Percentiles rank a stretch among this genome's conserved stretches.
phyloP scores from a whole-genome alignment of 1,140 invertebrate genomes.

The Zaprionus vittiger region DNA sequence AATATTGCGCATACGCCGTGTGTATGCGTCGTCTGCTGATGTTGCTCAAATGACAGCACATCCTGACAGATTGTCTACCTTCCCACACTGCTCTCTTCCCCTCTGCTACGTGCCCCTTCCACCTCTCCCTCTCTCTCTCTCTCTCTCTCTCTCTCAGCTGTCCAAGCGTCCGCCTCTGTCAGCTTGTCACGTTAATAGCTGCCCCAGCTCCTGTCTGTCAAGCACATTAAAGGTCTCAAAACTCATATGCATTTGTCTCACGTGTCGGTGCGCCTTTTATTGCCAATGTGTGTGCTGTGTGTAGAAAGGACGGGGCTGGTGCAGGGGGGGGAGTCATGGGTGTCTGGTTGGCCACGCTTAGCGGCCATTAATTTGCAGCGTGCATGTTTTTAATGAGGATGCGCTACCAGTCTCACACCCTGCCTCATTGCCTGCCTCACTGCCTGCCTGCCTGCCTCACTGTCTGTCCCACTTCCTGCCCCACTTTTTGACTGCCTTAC shows the following conservation, averaged over 20 bases:
- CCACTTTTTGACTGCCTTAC: background rate
- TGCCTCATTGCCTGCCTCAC: slow-evolving; percentile 42
- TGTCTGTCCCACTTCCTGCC: background rate
- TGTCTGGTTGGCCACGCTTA: slow-evolving; percentile 55
- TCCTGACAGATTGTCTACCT: slow-evolving; percentile 6
- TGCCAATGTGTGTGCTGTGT: slow-evolving; percentile 59
- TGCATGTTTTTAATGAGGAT: slow-evolving; percentile 79
- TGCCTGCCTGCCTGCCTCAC: background rate
- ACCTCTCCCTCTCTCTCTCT: no score
- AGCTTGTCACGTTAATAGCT: slow-evolving; percentile 63
- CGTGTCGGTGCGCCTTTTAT: slow-evolving; percentile 69
- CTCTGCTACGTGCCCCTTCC: no score
- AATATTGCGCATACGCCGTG: slow-evolving; percentile 44
- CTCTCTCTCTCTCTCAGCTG: background rate
- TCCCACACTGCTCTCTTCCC: background rate
- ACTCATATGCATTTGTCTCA: slow-evolving; percentile 79
- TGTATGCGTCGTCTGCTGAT: slow-evolving; percentile 3
- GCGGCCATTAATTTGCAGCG: slow-evolving; percentile 74
- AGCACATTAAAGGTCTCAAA: slow-evolving; percentile 63
- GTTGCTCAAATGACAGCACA: slow-evolving; percentile 12
- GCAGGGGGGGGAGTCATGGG: background rate
- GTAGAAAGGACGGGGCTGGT: slow-evolving; percentile 8
- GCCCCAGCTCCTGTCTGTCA: slow-evolving; percentile 6
- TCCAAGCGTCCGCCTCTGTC: slow-evolving; percentile 6
- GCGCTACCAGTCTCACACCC: slow-evolving; percentile 26